Evolutionary conservation across 2,797 vertebrate species (phyloP).

Genomic region (Podarcis siculus): DNA sequence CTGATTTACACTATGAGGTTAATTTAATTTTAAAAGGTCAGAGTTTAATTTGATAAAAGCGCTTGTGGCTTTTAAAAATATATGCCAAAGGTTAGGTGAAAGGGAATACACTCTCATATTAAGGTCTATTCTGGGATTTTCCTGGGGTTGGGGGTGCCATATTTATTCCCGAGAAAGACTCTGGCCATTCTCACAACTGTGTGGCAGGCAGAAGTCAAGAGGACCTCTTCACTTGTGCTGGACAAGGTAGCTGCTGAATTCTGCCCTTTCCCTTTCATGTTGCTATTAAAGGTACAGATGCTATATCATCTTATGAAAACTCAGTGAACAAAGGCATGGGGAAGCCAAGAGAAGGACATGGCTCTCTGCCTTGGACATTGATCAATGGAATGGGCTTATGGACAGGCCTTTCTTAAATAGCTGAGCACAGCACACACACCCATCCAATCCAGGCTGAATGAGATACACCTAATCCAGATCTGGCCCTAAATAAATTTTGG

Average conservation of each 20-base stretch:
- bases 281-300: neutral
- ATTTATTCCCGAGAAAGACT: neutral
- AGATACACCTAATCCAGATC: no score
- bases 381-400: neutral
- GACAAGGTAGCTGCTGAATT: neutral
- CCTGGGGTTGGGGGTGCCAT: neutral
- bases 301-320: neutral
- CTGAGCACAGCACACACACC: no score
- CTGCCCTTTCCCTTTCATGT: neutral
- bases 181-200: neutral
- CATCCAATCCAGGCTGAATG: no score
- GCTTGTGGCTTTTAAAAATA: neutral
- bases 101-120: neutral
- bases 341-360: neutral
- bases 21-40: constrained; percentile 63
- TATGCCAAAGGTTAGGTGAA: constrained; percentile 11
- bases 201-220: neutral
- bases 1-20: constrained; percentile 56
- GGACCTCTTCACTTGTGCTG: neutral
- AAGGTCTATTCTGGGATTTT: neutral
- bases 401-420: neutral
- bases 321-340: neutral
- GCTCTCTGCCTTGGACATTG: neutral
- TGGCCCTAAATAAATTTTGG: no score
- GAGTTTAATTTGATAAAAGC: constrained; percentile 26